Conservation (phyloP, 1,140 invertebrate species). For the Lordiphosa stackelbergi region DNA sequence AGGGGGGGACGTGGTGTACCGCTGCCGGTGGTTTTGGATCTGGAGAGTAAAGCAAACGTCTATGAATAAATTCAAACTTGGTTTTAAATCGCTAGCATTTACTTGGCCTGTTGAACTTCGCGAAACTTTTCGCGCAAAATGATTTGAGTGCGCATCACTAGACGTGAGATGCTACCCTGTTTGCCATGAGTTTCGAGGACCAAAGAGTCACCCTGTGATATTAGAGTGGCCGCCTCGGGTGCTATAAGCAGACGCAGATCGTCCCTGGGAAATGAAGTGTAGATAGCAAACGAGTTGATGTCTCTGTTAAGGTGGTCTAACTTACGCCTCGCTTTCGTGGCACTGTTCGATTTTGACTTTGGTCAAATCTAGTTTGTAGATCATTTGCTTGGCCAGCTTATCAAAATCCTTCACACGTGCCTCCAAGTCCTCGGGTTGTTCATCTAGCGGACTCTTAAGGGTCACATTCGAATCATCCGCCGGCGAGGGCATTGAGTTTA, state of each 20-base stretch:
- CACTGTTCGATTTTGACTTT: conserved; percentile 82
- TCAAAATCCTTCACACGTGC: conserved; percentile 79
- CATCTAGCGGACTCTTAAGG: conserved; percentile 57
- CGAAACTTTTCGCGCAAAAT: conserved; percentile 73
- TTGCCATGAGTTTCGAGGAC: conserved; percentile 82
- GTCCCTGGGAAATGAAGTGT: conserved; percentile 35
- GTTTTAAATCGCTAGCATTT: background rate
- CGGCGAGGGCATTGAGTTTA: conserved; percentile 53
- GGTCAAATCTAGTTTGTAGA: conserved; percentile 83
- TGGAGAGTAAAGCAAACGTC: conserved; percentile 10
- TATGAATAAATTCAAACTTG: background rate
- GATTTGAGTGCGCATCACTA: conserved; percentile 71
- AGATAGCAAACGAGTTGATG: background rate
- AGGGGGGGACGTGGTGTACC: conserved; percentile 34
- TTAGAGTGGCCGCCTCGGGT: conserved; percentile 87
- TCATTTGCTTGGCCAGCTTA: conserved; percentile 81
- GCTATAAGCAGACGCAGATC: conserved; percentile 79
- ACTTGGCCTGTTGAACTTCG: conserved; percentile 75
- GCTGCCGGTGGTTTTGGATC: conserved; percentile 48
- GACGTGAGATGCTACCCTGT: conserved; percentile 63
- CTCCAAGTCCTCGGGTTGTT: conserved; percentile 38
- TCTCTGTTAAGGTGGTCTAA: background rate
- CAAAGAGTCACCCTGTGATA: conserved; percentile 87
- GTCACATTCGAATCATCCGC: conserved; percentile 67
- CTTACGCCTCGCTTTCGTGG: conserved; percentile 80